phyloP scores from a whole-genome alignment of 92 coral and sea anemone species.

The Hydrozoanthus gracilis region DNA sequence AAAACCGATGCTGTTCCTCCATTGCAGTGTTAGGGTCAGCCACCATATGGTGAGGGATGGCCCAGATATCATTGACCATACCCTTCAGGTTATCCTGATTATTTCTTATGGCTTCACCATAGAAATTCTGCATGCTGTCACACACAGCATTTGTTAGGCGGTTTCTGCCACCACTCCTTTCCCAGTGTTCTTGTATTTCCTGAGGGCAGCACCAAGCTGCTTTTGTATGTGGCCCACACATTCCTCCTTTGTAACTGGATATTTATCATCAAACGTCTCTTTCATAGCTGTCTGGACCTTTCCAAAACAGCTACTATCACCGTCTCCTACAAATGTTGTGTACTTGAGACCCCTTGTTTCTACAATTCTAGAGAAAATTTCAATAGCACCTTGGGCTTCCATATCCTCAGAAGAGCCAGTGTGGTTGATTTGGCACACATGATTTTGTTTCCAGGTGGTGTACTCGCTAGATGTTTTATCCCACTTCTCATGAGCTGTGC shows the following conservation, averaged over 20 bases:
- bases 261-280: slow-evolving; percentile 40
- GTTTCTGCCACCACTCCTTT: slow-evolving; percentile 53
- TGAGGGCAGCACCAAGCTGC: slow-evolving; percentile 53
- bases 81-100: slow-evolving; percentile 47
- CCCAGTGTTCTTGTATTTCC: slow-evolving; percentile 46
- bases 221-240: slow-evolving; percentile 70
- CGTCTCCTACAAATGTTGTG: slow-evolving; percentile 60
- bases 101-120: slow-evolving; percentile 54
- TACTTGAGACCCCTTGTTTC: slow-evolving; percentile 44
- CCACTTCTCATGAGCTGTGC: slow-evolving; percentile 33
- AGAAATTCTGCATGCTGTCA: slow-evolving; percentile 65
- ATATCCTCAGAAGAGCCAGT: slow-evolving; percentile 56
- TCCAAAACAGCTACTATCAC: slow-evolving; percentile 69
- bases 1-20: slow-evolving; percentile 53
- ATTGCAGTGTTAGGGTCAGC: not conserved
- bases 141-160: slow-evolving; percentile 56
- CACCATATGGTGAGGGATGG: slow-evolving; percentile 58
- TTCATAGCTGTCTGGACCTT: slow-evolving; percentile 57
- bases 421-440: slow-evolving; percentile 61
- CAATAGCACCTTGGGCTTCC: slow-evolving; percentile 63
- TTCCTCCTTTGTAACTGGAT: slow-evolving; percentile 38
- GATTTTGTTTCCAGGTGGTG: slow-evolving; percentile 50
- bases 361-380: slow-evolving; percentile 58
- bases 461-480: slow-evolving; percentile 52
- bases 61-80: slow-evolving; percentile 47